Evolutionary conservation across 2,113 vertebrate genomes (phyloP).

Genomic region (Podarcis raffonei): DNA sequence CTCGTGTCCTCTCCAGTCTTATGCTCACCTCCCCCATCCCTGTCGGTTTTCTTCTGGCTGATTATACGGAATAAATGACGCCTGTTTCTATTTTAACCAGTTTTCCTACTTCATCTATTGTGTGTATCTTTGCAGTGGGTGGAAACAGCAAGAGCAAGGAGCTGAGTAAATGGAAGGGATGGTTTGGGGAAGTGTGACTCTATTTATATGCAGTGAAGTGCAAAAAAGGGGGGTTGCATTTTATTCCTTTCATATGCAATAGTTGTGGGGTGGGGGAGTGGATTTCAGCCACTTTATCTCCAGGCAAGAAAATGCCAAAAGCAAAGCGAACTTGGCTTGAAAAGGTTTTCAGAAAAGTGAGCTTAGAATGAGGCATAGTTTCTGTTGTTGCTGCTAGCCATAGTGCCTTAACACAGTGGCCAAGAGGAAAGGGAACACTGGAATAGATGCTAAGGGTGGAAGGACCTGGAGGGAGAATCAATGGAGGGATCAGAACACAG

Average conservation of each 20-base stretch:
- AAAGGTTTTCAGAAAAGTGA: not conserved
- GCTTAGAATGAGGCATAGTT: not conserved
- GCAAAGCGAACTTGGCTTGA: not conserved
- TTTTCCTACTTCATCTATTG: not conserved
- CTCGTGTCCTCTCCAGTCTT: not conserved
- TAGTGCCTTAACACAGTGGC: not conserved
- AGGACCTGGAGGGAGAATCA: not conserved
- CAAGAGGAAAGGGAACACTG: not conserved
- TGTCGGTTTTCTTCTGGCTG: not conserved
- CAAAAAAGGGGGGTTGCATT: not conserved
- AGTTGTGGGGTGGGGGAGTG: not conserved
- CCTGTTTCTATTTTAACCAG: constrained; percentile 1
- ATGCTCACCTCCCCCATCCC: not conserved
- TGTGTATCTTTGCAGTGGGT: not conserved
- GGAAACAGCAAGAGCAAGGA: not conserved
- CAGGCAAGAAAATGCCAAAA: not conserved
- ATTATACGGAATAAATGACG: not conserved
- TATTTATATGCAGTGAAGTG: constrained; percentile 35
- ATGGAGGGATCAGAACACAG: too few relatives aligned
- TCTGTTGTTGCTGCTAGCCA: rapidly evolving
- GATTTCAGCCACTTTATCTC: constrained; percentile 31
- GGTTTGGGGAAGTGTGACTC: not conserved
- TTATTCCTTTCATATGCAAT: not conserved
- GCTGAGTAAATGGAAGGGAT: constrained; percentile 4
- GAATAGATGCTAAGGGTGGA: not conserved